Base-by-base conservation (phyloP, 2,113 vertebrate genomes). In the Aphyosemion australe region DNA sequence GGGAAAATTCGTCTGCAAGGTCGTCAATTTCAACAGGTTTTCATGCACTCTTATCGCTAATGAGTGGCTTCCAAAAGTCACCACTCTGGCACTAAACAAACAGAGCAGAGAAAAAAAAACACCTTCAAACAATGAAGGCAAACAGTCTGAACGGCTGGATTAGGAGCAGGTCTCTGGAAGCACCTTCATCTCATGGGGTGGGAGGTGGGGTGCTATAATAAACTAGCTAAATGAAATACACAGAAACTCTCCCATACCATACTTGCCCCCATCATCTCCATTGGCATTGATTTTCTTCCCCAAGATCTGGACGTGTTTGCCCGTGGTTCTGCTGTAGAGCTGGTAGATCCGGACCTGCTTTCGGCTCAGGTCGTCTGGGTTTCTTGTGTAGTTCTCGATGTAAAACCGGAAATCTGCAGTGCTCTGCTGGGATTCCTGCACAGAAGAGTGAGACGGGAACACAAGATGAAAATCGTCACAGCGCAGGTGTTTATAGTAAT, bases 231-330 rank as follows among this genome's bases (percentile, higher is more conserved):
- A 77, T 88, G 79, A 85, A 65, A 87, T 85, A 90, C 78, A 86
- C 87, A 88, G 83, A 79, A 89, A 85, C 71, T 80, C 80, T 90
- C 87, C 77, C 93, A 87, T 93, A 94, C 93, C 93, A 86, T 92
- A 93, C 91, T 93, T 93, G 91, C 92, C 91, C 89, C 93, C 93
- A 85, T 94, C 93, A 82, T 94, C 93, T 83, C 93, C 93, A 10
- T 94, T 94, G 88, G 93, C 93, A 53, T 92, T 92, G 90, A 94
- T 54, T 59, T 90, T 92, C 78, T 93, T 93, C 47, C 92, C 93
- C 59, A 94, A 64, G 84, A 94, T 91, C 88, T 94, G 93, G 18
- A 93, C 92, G 1, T 94, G 93, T 47, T 91, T 92, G 51, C 93
- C 92, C 0, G 92, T 94, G 84, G 92, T 93, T 37, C 90, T 68